These are phyloP conservation scores for Anthophora plumipes DNA, from an alignment of 2,888 invertebrate species.

Conservation along the genomic window DNA sequence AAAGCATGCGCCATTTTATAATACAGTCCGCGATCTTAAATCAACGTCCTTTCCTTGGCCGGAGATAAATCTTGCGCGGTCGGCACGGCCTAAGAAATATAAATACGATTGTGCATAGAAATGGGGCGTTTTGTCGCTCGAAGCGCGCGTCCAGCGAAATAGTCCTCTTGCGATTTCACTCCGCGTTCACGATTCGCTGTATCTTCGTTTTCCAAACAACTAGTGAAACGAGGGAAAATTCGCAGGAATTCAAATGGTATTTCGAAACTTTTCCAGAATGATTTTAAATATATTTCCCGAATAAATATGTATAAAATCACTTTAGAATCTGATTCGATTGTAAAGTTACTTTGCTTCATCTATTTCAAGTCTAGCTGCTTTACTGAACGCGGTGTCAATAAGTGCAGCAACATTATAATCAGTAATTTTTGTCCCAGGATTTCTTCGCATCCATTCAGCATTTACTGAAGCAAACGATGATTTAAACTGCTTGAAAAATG, in stretches of 20 bases:
- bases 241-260: not conserved
- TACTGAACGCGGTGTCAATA: constrained; percentile 49
- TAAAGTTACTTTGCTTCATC: too few relatives aligned
- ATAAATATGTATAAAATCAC: too few relatives aligned
- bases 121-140: constrained; percentile 59
- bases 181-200: not conserved
- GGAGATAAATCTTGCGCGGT: constrained; percentile 67
- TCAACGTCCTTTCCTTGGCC: constrained; percentile 66
- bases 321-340: too few relatives aligned
- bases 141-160: constrained; percentile 20
- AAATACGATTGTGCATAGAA: constrained; percentile 65
- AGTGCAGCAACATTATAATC: constrained; percentile 53
- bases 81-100: constrained; percentile 56
- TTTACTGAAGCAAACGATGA: constrained; percentile 21
- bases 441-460: constrained; percentile 62
- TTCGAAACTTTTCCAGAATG: too few relatives aligned
- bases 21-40: constrained; percentile 66
- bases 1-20: constrained; percentile 66
- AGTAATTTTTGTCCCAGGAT: constrained; percentile 53
- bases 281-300: too few relatives aligned
- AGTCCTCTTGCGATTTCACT: constrained; percentile 27
- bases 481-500: constrained; percentile 47
- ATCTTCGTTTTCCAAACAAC: not conserved
- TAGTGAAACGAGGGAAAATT: not conserved
- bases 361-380: constrained; percentile 38